Conservation (phyloP, 2,888 invertebrate species). For the Trilocha varians region DNA sequence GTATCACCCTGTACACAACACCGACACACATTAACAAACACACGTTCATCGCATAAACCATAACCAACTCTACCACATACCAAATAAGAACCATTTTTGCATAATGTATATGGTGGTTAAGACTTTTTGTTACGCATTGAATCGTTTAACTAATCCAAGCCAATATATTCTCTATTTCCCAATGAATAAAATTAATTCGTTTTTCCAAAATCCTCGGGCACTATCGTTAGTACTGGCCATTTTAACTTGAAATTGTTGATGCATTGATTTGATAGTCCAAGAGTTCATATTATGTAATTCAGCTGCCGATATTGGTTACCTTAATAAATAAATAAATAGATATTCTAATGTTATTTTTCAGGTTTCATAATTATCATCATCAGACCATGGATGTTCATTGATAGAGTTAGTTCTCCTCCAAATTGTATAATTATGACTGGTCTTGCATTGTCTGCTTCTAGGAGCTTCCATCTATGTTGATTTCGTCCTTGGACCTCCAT, state of each 20-base stretch:
- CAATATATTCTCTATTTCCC: constrained; percentile 67
- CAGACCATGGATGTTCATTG: too few relatives aligned
- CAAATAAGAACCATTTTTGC: constrained; percentile 12
- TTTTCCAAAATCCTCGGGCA: constrained; percentile 53
- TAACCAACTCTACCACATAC: constrained; percentile 11
- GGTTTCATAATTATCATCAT: too few relatives aligned
- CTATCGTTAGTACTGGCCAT: constrained; percentile 38
- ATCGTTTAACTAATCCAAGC: constrained; percentile 65
- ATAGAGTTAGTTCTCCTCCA: too few relatives aligned
- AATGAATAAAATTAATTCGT: constrained; percentile 64
- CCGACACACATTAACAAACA: constrained; percentile 13
- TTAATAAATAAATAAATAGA: too few relatives aligned
- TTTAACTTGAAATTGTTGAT: constrained; percentile 11
- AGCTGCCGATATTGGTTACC: too few relatives aligned
- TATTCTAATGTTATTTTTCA: too few relatives aligned
- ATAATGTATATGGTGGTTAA: constrained; percentile 8
- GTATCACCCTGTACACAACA: constrained; percentile 37
- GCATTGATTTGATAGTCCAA: constrained; percentile 16
- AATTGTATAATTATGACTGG: too few relatives aligned
- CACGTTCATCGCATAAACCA: constrained; percentile 12
- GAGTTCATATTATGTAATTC: too few relatives aligned
- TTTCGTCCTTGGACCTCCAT: too few relatives aligned
- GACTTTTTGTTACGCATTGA: constrained; percentile 16
- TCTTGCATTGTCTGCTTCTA: too few relatives aligned
- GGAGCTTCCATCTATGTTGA: too few relatives aligned